Evolutionary conservation across 2,888 invertebrate genomes (phyloP), one percentile per base, ranked within the genome.

Genomic region (Drosophila infuscata): DNA sequence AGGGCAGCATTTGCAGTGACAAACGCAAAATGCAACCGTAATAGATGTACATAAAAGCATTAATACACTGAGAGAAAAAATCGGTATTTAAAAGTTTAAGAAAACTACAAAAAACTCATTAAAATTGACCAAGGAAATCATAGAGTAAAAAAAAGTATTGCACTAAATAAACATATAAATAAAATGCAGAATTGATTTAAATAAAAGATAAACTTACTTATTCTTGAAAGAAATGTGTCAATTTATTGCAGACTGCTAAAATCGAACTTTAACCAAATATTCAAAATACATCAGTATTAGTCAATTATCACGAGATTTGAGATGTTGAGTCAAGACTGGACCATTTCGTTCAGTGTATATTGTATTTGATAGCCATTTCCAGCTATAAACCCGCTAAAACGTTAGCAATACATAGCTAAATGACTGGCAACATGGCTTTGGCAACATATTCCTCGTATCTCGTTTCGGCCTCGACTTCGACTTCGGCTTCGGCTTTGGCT

Each of bases 1-100:
- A 87, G 33, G 87, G 90, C 72, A 79, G 71, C 74, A 65, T 64
- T 60, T 66, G 68, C 64, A 78, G 74, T 81, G 84, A 81, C 87
- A 84, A 75, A 83, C 78, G 81, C 74, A 69, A 58, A 71, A 70
- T 66, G 70, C 67, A 78, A 69, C 74, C 75, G 38, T 38, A 30
- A 60, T 62, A 35, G 48, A 41, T 30, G 41, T 57, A n/a, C 36
- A 52, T 48, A 17, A 6, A 41, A 9, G 7, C 29, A n/a, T 15
- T 46, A 8, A 46, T 56, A 56, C 56, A 56, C 56, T n/a, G 12
- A 38, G 30, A 12, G 56, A 56, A 38, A 56, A 3, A 17, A 35
- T 0, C 0, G 0, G 11, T 25, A 4, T 4, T 15, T 15, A 12
- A 20, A 12, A 12, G 7, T 12, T 12, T 20, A 46, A 12, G 6